Evolutionary conservation across 2,888 invertebrate species (phyloP).

Genomic region (Cephus rjabovi): DNA sequence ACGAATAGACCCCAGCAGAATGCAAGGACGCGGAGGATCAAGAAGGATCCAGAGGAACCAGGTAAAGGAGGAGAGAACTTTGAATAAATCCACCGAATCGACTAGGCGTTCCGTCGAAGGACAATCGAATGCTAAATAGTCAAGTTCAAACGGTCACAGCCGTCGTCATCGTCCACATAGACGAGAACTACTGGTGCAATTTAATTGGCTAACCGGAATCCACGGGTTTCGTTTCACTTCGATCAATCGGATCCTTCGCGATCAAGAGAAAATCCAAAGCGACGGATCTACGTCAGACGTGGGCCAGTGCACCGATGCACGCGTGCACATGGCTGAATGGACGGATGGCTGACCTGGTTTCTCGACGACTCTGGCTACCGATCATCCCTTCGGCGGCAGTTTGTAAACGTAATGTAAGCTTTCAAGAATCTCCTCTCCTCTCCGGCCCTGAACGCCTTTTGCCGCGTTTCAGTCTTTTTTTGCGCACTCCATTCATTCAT

Average conservation of each 20-base stretch:
- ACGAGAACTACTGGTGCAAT: conserved; percentile 23
- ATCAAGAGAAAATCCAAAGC: no score
- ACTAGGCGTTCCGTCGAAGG: conserved; percentile 26
- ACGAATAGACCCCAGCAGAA: no score
- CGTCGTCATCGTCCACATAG: no score
- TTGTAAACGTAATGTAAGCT: conserved; percentile 1
- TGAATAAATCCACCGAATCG: no score
- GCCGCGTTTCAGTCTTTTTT: not conserved
- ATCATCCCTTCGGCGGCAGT: not conserved
- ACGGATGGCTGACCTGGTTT: no score
- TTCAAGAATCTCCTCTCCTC: not conserved
- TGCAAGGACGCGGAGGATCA: no score
- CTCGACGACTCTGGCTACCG: no score
- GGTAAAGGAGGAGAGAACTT: no score
- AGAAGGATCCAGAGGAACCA: no score
- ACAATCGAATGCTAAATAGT: conserved; percentile 52
- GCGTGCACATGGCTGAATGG: no score
- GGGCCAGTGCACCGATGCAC: no score
- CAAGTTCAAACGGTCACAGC: conserved; percentile 40
- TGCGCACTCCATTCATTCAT: not conserved
- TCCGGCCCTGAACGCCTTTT: not conserved
- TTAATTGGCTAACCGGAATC: conserved; percentile 35
- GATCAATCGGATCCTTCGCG: conserved; percentile 14
- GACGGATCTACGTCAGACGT: no score
- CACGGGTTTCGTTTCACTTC: conserved; percentile 27